Evolutionary conservation across 2,797 vertebrate genomes (phyloP), one percentile per base, ranked within the genome.

Genomic region (Urocyon cinereoargenteus): DNA sequence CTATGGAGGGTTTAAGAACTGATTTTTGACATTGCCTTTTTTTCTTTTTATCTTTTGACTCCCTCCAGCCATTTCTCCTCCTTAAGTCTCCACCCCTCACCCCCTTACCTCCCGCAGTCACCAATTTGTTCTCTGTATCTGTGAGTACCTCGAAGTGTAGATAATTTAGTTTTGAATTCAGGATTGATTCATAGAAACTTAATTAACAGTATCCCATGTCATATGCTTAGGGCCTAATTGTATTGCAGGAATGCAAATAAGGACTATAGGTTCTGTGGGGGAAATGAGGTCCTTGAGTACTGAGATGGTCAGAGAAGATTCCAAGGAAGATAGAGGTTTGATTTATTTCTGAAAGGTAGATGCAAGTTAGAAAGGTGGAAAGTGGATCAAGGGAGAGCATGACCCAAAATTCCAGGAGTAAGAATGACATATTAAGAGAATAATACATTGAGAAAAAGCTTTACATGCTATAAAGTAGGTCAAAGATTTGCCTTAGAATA

Each of bases 401-500:
- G 34, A 28, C 1, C 26, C 18, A n/a, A 85, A 87, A 26, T 78
- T 66, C 19, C 9, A 79, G 45, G 22, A 22, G 18, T 45, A 57
- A 18, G 6, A 64, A 62, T 59, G 40, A 9, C n/a, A 7, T 31
- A 28, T 51, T 87, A 88, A 88, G 24, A 16, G 31, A 66, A 81
- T 68, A n/a, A 61, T 49, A 86, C 12, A n/a, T 61, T 64, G 51
- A 93, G 1, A 14, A 91, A 53, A 93, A 66, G 13, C 19, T 70
- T 96, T 36, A 64, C 16, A 68, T 40, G 49, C 9, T 68, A 6
- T 51, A 85, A 93, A 91, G 51, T 89, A 86, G 89, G 11, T 78
- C 62, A 34, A 13, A 95, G 13, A 34, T 96, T 93, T 93, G 11
- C 31, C 66, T 95, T 93, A 72, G 66, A 93, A 90, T 66, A n/a